These are phyloP conservation scores for Musca vetustissima DNA, from an alignment of 1,140 invertebrate species.

Conservation along the genomic window DNA sequence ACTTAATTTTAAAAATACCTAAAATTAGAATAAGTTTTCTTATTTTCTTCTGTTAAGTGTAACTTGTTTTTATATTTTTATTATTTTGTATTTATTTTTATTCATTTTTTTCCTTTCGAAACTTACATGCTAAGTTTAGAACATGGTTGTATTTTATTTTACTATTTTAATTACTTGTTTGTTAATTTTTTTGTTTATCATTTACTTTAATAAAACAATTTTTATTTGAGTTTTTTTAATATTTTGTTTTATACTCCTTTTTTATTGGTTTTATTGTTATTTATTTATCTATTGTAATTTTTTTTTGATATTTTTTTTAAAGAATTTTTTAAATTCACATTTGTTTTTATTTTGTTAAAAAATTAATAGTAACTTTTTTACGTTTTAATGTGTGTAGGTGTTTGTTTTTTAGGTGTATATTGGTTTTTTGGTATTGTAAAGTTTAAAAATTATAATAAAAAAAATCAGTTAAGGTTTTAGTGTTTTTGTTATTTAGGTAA, in stretches of 20 bases:
- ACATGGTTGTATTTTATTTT: conserved; percentile 29
- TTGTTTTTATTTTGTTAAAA: conserved; percentile 8
- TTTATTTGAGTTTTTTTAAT: no score
- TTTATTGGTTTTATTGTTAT: conserved; percentile 20
- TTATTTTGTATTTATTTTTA: conserved; percentile 6
- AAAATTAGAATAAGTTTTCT: background rate
- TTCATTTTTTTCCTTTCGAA: conserved; percentile 2
- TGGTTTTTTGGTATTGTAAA: no score
- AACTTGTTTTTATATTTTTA: background rate
- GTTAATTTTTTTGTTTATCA: conserved; percentile 27
- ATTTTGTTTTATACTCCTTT: conserved; percentile 23
- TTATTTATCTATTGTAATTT: conserved; percentile 8
- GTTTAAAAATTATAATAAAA: background rate
- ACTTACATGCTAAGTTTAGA: conserved; percentile 30
- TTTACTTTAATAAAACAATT: conserved; percentile 20
- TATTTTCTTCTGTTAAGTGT: background rate
- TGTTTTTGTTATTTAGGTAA: background rate
- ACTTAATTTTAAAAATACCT: background rate
- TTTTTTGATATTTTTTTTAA: conserved; percentile 20
- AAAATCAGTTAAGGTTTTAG: background rate
- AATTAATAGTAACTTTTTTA: conserved; percentile 18
- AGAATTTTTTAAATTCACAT: conserved; percentile 18
- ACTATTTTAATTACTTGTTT: conserved; percentile 27
- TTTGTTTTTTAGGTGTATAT: conserved; percentile 7
- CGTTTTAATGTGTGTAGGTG: background rate